These are phyloP conservation scores for Dysmachus trigonus DNA, from an alignment of 2,888 invertebrate species.

Conservation along the genomic window DNA sequence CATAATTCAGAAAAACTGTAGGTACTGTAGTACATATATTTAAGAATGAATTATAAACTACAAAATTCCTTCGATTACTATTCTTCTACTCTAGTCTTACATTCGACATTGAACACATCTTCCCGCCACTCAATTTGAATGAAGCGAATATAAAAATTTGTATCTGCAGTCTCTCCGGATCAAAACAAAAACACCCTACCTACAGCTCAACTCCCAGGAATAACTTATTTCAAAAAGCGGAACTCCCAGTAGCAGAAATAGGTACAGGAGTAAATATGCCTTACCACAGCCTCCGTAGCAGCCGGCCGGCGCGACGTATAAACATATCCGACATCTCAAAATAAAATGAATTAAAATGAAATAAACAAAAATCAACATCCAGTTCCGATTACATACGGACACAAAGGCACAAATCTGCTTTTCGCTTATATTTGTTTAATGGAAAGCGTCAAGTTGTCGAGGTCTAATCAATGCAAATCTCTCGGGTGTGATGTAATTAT, in stretches of 20 bases:
- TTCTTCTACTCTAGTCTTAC: background rate
- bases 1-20: no score
- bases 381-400: background rate
- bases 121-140: background rate
- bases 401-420: background rate
- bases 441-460: slow-evolving; percentile 22
- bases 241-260: background rate
- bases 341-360: slow-evolving; percentile 13
- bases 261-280: background rate
- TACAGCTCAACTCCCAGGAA: background rate
- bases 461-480: background rate
- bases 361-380: background rate
- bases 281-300: background rate
- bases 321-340: background rate
- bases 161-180: background rate
- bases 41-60: background rate
- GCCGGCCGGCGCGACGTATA: background rate
- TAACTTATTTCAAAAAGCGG: background rate
- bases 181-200: background rate
- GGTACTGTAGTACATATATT: background rate
- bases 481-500: slow-evolving; percentile 14
- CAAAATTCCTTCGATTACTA: background rate
- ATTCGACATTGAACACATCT: background rate
- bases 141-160: background rate
- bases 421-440: background rate